Evolutionary conservation across 2,113 vertebrate species (phyloP).

Genomic region (Melanerpes aurifrons): DNA sequence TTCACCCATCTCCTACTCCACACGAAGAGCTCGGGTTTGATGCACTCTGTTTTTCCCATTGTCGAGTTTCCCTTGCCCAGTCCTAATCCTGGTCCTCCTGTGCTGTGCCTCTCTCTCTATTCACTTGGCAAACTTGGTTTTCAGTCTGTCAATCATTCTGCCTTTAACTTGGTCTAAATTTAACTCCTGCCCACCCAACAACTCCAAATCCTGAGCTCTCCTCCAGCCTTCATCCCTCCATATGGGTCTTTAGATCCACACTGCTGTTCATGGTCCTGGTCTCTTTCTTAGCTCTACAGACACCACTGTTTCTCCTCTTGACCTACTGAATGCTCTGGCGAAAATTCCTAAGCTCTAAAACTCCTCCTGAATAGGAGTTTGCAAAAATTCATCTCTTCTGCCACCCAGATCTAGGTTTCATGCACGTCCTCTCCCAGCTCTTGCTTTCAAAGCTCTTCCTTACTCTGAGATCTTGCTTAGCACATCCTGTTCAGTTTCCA

Average conservation of each 20-base stretch:
- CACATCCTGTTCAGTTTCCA: not conserved
- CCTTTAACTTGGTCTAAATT: not conserved
- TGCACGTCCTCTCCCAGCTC: not conserved
- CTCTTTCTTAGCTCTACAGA: not conserved
- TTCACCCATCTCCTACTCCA: not conserved
- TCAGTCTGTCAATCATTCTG: not conserved
- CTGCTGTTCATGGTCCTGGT: not conserved
- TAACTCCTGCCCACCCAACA: not conserved
- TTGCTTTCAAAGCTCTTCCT: not conserved
- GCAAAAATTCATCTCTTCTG: not conserved
- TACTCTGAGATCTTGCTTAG: not conserved
- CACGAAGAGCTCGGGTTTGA: not conserved
- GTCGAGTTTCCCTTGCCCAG: not conserved
- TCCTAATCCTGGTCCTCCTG: not conserved
- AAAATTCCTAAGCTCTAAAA: not conserved
- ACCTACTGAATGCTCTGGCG: not conserved
- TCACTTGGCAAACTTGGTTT: slow-evolving; percentile 10
- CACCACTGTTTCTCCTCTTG: not conserved
- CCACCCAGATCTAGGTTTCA: not conserved
- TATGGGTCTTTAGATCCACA: not conserved
- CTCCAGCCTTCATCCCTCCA: not conserved
- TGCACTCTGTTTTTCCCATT: not conserved
- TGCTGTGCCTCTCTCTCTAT: not conserved
- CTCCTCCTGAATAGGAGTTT: not conserved
- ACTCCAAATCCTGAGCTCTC: not conserved